A percentile compares a stretch with the other conserved stretches of the same genome.
Evolutionary conservation across 2,888 invertebrate genomes (phyloP).

Genomic region (Perizoma affinitatum): DNA sequence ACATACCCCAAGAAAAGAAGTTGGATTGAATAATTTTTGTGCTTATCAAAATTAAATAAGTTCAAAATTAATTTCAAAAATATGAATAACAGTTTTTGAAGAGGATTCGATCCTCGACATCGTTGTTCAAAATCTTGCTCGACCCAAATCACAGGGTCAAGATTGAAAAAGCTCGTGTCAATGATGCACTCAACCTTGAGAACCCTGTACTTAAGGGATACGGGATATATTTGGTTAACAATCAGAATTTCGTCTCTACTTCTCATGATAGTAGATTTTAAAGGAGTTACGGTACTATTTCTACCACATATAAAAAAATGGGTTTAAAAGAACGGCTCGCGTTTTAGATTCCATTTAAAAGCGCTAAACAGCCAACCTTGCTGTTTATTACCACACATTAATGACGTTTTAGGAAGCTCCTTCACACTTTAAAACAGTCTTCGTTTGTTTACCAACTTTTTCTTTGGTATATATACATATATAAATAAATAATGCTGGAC

Average conservation of each 20-base stretch:
- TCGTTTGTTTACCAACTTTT: too few relatives aligned
- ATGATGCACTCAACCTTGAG: slow-evolving; percentile 1
- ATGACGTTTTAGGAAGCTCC: background rate
- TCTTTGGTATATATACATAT: too few relatives aligned
- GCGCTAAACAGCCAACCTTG: background rate
- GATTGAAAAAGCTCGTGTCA: background rate
- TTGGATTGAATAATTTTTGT: too few relatives aligned
- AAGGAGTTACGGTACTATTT: too few relatives aligned
- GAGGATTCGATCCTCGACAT: too few relatives aligned
- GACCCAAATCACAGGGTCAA: slow-evolving; percentile 7
- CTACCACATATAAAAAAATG: background rate
- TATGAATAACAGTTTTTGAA: too few relatives aligned
- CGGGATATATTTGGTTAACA: background rate
- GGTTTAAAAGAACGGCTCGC: background rate
- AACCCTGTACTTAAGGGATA: background rate
- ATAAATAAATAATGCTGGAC: too few relatives aligned
- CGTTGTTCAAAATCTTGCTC: slow-evolving; percentile 1
- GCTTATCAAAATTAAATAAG: too few relatives aligned
- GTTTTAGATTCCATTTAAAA: slow-evolving; percentile 8
- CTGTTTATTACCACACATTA: slow-evolving; percentile 3
- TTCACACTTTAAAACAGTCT: too few relatives aligned
- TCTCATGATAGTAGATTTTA: background rate
- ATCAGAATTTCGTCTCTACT: background rate
- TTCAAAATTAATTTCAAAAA: too few relatives aligned
- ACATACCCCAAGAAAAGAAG: too few relatives aligned